phyloP scores from a whole-genome alignment of 2,113 vertebrate genomes.

The Equus quagga region DNA sequence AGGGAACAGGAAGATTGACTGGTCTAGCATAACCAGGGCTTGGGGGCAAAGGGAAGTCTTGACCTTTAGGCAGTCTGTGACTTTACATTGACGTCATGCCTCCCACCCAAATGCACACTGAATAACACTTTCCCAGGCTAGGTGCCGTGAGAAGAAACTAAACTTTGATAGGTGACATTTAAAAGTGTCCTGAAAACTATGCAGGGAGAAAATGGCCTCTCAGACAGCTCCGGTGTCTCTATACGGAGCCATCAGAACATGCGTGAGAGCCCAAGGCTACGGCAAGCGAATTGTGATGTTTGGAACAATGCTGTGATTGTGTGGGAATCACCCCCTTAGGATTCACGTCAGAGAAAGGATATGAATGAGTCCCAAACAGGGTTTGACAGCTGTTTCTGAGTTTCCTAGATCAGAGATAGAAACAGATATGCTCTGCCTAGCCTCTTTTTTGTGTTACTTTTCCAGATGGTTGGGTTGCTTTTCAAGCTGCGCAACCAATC shows the following conservation, averaged over 20 bases:
- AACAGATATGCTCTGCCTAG: slow-evolving; percentile 59
- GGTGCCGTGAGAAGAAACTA: slow-evolving; percentile 70
- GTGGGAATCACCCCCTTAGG: slow-evolving; percentile 46
- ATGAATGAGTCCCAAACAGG: slow-evolving; percentile 33
- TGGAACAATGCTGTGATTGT: slow-evolving; percentile 71
- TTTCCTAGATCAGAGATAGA: slow-evolving; percentile 68
- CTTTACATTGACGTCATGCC: slow-evolving; percentile 64
- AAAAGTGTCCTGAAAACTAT: slow-evolving; percentile 59
- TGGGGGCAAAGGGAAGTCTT: not conserved
- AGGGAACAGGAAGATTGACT: slow-evolving; percentile 46
- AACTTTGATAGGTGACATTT: slow-evolving; percentile 71
- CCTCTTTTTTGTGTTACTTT: slow-evolving; percentile 23
- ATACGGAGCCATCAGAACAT: not conserved
- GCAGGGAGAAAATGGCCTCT: slow-evolving; percentile 56
- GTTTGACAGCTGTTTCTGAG: slow-evolving; percentile 66
- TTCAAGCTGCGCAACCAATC: slow-evolving; percentile 41
- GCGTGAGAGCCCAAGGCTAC: slow-evolving; percentile 51
- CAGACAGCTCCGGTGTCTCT: not conserved
- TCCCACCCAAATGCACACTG: slow-evolving; percentile 45
- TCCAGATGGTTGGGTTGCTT: slow-evolving; percentile 32
- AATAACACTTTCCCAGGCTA: slow-evolving; percentile 65
- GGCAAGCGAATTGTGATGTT: slow-evolving; percentile 48
- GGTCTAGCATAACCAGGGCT: not conserved
- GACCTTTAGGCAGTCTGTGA: slow-evolving; percentile 53
- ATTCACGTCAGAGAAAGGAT: slow-evolving; percentile 56